Evolutionary conservation across 1,140 invertebrate species (phyloP).

Genomic region (Carcinoscorpius rotundicauda): DNA sequence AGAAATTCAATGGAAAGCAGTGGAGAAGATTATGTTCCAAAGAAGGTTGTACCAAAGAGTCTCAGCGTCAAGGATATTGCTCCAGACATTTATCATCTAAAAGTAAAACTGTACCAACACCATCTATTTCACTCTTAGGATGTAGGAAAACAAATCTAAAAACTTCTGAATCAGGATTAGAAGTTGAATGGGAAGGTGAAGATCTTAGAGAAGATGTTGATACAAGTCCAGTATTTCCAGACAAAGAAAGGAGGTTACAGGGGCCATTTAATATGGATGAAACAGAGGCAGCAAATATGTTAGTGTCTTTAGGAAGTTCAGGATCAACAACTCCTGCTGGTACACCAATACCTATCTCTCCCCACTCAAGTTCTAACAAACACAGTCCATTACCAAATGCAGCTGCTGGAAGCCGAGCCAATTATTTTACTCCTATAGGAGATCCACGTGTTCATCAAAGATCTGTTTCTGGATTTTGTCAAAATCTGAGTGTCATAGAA

Average conservation of each 20-base stretch:
- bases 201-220: conserved; percentile 56
- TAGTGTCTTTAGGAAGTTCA: conserved; percentile 84
- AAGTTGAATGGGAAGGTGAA: conserved; percentile 62
- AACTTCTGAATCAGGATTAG: conserved; percentile 31
- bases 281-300: conserved; percentile 91
- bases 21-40: conserved; percentile 92
- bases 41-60: conserved; percentile 95
- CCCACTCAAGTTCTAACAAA: conserved; percentile 8
- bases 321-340: conserved; percentile 66
- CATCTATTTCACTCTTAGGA: conserved; percentile 16
- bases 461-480: no score
- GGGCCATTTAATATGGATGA: conserved; percentile 80
- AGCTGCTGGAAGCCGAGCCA: neutral
- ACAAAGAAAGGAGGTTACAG: conserved; percentile 43
- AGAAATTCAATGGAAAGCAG: conserved; percentile 99
- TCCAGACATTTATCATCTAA: conserved; percentile 87
- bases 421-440: neutral
- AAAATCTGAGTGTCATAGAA: neutral
- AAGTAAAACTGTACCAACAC: conserved; percentile 46
- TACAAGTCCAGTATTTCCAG: conserved; percentile 63
- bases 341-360: conserved; percentile 19
- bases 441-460: no score
- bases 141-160: conserved; percentile 31
- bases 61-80: conserved; percentile 88
- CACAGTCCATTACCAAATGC: conserved; percentile 13